Percentiles rank a stretch among this genome's conserved stretches.
These are phyloP conservation scores for Mythimna vitellina DNA, from an alignment of 2,888 invertebrate genomes.

Conservation along the genomic window DNA sequence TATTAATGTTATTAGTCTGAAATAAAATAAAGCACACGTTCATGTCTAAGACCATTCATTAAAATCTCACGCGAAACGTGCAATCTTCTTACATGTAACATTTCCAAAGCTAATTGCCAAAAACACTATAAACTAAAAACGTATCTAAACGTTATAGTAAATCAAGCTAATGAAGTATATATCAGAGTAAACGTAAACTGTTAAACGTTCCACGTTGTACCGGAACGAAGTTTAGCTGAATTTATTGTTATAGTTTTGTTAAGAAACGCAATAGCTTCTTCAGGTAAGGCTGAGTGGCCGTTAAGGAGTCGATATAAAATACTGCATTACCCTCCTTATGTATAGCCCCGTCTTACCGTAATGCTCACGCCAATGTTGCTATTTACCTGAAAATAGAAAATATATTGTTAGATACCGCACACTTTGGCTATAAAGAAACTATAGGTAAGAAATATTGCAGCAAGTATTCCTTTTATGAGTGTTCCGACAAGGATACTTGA, in stretches of 20 bases:
- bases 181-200: slow-evolving; percentile 76
- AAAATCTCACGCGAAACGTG: slow-evolving; percentile 40
- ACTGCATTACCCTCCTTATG: slow-evolving; percentile 73
- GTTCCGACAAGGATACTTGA: slow-evolving; percentile 7
- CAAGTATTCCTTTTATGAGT: slow-evolving; percentile 14
- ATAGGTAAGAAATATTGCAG: slow-evolving; percentile 1
- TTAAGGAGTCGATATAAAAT: slow-evolving; percentile 80
- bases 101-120: slow-evolving; percentile 54
- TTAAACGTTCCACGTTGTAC: slow-evolving; percentile 78
- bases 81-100: slow-evolving; percentile 47
- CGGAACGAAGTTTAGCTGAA: slow-evolving; percentile 80
- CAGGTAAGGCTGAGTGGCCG: slow-evolving; percentile 72
- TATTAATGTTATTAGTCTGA: slow-evolving; percentile 23
- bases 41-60: slow-evolving; percentile 24
- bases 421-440: slow-evolving; percentile 46
- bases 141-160: slow-evolving; percentile 62
- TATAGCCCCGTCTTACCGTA: slow-evolving; percentile 64
- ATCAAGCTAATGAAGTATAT: slow-evolving; percentile 74
- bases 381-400: slow-evolving; percentile 79
- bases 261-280: slow-evolving; percentile 80
- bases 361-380: slow-evolving; percentile 60
- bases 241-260: slow-evolving; percentile 86
- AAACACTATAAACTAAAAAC: slow-evolving; percentile 57
- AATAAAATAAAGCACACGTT: slow-evolving; percentile 15
- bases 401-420: slow-evolving; percentile 67